Conservation (phyloP, 2,888 invertebrate genomes). For the Trissolcus brochymenae region DNA sequence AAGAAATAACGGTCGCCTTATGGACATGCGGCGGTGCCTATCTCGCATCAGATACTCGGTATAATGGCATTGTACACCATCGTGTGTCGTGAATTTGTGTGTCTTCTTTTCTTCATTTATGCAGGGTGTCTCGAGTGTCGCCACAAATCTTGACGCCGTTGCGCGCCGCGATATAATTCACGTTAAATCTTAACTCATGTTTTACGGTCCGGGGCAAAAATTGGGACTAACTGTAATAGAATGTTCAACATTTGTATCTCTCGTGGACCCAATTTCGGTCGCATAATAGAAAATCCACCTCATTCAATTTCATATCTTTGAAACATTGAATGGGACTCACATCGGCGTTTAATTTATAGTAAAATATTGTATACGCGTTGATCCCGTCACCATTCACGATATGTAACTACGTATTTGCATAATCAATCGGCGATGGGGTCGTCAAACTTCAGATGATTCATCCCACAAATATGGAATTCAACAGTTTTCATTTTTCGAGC, state of each 20-base stretch:
- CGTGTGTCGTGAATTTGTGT: slow-evolving; percentile 37
- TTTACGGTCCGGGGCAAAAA: slow-evolving; percentile 12
- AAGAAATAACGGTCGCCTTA: slow-evolving; percentile 50
- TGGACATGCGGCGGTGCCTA: slow-evolving; percentile 32
- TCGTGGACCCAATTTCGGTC: slow-evolving; percentile 14
- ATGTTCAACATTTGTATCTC: slow-evolving; percentile 14
- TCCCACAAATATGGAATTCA: not conserved
- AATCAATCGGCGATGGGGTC: slow-evolving; percentile 26
- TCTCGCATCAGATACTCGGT: slow-evolving; percentile 50
- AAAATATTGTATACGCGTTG: not conserved
- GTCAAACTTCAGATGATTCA: slow-evolving; percentile 20
- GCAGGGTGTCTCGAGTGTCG: slow-evolving; percentile 25
- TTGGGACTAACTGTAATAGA: slow-evolving; percentile 35
- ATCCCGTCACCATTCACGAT: too few relatives aligned
- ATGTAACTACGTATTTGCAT: slow-evolving; percentile 21
- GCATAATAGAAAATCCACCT: slow-evolving; percentile 23
- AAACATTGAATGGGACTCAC: slow-evolving; percentile 13
- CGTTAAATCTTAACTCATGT: slow-evolving; percentile 31
- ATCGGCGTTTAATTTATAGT: slow-evolving; percentile 24
- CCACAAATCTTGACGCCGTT: slow-evolving; percentile 24
- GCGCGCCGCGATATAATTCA: slow-evolving; percentile 24
- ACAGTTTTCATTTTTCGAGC: not conserved
- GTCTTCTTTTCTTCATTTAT: slow-evolving; percentile 42
- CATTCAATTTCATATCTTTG: slow-evolving; percentile 18
- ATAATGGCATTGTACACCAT: slow-evolving; percentile 46